phyloP scores from a whole-genome alignment of 2,113 vertebrate species.

The Thomomys bottae region DNA sequence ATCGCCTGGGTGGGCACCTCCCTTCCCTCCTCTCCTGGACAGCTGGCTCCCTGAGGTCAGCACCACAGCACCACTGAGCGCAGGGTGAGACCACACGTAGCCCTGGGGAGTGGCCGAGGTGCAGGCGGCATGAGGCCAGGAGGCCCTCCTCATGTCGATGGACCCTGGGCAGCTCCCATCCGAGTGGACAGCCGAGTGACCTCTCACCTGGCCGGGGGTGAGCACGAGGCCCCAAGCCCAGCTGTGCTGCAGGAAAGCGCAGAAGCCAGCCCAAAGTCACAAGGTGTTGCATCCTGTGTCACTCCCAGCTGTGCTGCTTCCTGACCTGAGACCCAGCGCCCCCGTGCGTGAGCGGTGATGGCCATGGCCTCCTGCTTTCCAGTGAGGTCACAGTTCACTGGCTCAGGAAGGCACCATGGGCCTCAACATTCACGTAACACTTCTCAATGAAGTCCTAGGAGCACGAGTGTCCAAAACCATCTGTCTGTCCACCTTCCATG shows the following conservation, averaged over 20 bases:
- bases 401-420: rapidly evolving
- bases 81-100: rapidly evolving
- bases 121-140: rapidly evolving
- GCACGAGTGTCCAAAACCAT: not conserved
- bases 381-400: not conserved
- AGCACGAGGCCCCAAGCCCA: not conserved
- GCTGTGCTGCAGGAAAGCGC: constrained; percentile 20
- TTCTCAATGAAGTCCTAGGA: not conserved
- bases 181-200: constrained; percentile 19
- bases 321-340: too few species aligned
- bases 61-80: rapidly evolving
- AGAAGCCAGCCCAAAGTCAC: not conserved
- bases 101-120: rapidly evolving
- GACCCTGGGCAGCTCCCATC: too few species aligned
- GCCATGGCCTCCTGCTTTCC: not conserved
- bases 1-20: not conserved
- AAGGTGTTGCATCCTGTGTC: not conserved
- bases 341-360: not conserved
- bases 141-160: not conserved
- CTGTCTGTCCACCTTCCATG: not conserved
- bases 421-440: rapidly evolving
- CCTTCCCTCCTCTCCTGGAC: not conserved
- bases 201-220: not conserved
- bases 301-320: not conserved
- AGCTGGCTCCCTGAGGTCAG: not conserved